Evolutionary conservation across 2,797 vertebrate genomes (phyloP).

Genomic region (Crotalus adamanteus): DNA sequence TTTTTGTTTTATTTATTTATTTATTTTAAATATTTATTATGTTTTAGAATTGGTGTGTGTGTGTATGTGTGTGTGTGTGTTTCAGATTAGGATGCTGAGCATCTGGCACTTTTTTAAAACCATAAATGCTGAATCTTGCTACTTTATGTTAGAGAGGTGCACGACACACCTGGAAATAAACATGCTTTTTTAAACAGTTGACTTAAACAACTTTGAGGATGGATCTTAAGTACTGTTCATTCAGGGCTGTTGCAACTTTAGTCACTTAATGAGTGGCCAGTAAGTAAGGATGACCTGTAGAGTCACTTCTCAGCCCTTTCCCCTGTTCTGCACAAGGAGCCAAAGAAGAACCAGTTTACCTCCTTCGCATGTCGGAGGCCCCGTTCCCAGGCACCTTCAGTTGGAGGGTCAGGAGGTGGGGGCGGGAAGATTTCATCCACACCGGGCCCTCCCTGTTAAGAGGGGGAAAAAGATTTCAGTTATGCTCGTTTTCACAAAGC

Average conservation of each 20-base stretch:
- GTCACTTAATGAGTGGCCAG: not conserved
- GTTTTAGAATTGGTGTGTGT: not conserved
- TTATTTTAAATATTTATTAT: no score
- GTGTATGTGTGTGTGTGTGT: no score
- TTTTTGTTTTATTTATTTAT: not conserved
- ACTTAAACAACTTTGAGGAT: not conserved
- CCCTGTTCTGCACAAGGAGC: not conserved
- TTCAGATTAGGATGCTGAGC: not conserved
- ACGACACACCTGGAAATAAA: not conserved
- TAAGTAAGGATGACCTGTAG: not conserved
- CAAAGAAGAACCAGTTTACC: slow-evolving; percentile 68
- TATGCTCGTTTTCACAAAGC: not conserved
- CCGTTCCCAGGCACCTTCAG: slow-evolving; percentile 97
- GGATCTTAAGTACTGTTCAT: not conserved
- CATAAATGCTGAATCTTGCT: not conserved
- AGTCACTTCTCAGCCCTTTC: not conserved
- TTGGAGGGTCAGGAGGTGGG: slow-evolving; percentile 88
- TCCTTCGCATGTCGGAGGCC: slow-evolving; percentile 96
- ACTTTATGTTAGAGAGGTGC: not conserved
- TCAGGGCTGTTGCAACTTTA: not conserved
- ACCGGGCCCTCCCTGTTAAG: slow-evolving; percentile 73
- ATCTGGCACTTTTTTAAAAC: not conserved
- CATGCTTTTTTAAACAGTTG: not conserved
- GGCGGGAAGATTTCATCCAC: slow-evolving; percentile 94
- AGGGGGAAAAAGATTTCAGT: slow-evolving; percentile 22